Base-by-base conservation (phyloP, 2,797 vertebrate genomes). In the Synanceia verrucosa region DNA sequence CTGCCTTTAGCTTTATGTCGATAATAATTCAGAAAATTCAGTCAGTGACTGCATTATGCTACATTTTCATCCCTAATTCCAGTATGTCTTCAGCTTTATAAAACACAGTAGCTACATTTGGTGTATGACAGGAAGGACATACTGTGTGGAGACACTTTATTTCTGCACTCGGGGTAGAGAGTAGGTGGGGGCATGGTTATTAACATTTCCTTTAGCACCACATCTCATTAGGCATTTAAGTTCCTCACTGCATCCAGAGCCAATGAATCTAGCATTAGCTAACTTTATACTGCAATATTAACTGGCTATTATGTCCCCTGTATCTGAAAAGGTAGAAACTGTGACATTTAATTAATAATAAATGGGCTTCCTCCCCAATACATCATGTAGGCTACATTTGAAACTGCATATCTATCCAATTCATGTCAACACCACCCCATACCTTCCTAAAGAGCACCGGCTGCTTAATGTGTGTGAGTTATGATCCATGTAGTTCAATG, bases 371-470 rank as follows among this genome's bases (percentile, higher is more conserved):
- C 28, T 21, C 44, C 44, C 29, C 46, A 46, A 41, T 68, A 28
- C 67, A 70, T 76, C 23, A 69, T 24, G 23, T 24, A 14, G 61
- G 57, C 51, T 28, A 57, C 64, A 62, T 79, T 78, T 76, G 57
- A 66, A 73, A 60, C 21, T 51, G 56, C 59, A 14, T 56, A 55
- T 65, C 67, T 18, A 43, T 56, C 18, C 41, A 64, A 61, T 58
- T 70, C 63, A 76, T 73, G 64, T 84, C 72, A 74, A 55, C 62
- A 61, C 53, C 58, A 51, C 72, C 72, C 66, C 59, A 71, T 80
- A 83, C 56, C 58, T 78, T 61, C 64, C 56, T 62, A 80, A 82
- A 84, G 72, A 72, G 73, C 71, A 70, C 73, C 71, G 76, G 74
- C 82, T 80, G 79, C 65, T 73, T 76, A 73, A 69, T 78, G 70